These are phyloP conservation scores for Phymanthus crucifer DNA, from an alignment of 92 coral and sea anemone genomes.

Conservation along the genomic window DNA sequence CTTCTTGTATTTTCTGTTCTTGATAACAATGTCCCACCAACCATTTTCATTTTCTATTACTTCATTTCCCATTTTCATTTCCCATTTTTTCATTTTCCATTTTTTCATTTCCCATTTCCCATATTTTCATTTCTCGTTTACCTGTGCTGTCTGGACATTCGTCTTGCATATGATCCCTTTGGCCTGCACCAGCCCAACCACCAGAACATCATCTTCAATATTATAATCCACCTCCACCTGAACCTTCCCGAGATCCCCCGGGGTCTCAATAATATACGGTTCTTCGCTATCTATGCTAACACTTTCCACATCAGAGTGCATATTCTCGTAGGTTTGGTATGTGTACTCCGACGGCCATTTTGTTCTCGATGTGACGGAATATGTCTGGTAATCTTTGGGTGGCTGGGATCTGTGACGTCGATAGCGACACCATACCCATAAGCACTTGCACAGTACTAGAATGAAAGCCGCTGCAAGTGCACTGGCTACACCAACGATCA, in stretches of 20 bases:
- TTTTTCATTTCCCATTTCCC: too few relatives aligned
- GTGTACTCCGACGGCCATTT: slow-evolving; percentile 75
- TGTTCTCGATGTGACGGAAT: slow-evolving; percentile 59
- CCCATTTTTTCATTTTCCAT: too few relatives aligned
- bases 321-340: slow-evolving; percentile 77
- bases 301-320: slow-evolving; percentile 69
- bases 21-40: too few relatives aligned
- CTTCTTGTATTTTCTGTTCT: too few relatives aligned
- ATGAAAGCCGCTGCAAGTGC: slow-evolving; percentile 78
- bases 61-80: too few relatives aligned
- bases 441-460: slow-evolving; percentile 88
- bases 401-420: slow-evolving; percentile 57
- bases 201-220: slow-evolving; percentile 70
- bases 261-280: slow-evolving; percentile 83
- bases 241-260: slow-evolving; percentile 83
- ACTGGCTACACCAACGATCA: slow-evolving; percentile 85
- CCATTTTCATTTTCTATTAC: neutral
- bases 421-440: slow-evolving; percentile 91
- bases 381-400: slow-evolving; percentile 66
- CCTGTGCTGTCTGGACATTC: slow-evolving; percentile 60
- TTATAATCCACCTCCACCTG: slow-evolving; percentile 79
- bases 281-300: slow-evolving; percentile 66
- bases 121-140: neutral
- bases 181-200: slow-evolving; percentile 79
- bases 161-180: slow-evolving; percentile 76